Conservation (phyloP, 2,888 invertebrate genomes). For the Halictus ligatus region DNA sequence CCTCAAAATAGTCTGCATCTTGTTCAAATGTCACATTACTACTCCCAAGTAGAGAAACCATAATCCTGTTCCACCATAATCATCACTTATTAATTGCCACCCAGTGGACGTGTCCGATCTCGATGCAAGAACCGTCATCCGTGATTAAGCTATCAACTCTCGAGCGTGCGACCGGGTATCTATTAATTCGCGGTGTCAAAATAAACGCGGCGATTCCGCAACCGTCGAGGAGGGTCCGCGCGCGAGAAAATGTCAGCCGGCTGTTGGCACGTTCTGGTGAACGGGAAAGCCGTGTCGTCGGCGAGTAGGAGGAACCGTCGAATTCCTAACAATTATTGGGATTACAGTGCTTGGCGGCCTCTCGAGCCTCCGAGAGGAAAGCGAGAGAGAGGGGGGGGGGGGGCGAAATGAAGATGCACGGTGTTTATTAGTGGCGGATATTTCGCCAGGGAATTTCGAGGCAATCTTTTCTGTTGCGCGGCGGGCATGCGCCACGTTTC, state of each 20-base stretch:
- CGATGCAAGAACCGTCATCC: not conserved
- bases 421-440: conserved; percentile 55
- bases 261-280: not conserved
- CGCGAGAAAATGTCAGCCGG: conserved; percentile 32
- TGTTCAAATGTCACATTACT: not conserved
- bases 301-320: conserved; percentile 22
- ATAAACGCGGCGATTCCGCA: conserved; percentile 33
- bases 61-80: not conserved
- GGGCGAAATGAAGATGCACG: not conserved
- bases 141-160: conserved; percentile 12
- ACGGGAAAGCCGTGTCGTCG: conserved; percentile 3
- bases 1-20: not conserved
- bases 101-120: not conserved
- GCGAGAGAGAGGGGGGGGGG: not conserved
- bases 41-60: not conserved
- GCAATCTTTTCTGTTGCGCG: conserved; percentile 51
- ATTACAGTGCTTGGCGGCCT: conserved; percentile 36
- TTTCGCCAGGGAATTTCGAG: conserved; percentile 45
- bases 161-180: conserved; percentile 15
- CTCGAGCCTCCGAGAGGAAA: not conserved
- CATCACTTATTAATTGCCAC: not conserved
- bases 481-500: conserved; percentile 45
- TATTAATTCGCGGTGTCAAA: conserved; percentile 21
- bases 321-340: conserved; percentile 59
- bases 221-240: conserved; percentile 10